These are phyloP conservation scores for Seriola rivoliana DNA, from an alignment of 2,113 vertebrate genomes.

Conservation along the genomic window DNA sequence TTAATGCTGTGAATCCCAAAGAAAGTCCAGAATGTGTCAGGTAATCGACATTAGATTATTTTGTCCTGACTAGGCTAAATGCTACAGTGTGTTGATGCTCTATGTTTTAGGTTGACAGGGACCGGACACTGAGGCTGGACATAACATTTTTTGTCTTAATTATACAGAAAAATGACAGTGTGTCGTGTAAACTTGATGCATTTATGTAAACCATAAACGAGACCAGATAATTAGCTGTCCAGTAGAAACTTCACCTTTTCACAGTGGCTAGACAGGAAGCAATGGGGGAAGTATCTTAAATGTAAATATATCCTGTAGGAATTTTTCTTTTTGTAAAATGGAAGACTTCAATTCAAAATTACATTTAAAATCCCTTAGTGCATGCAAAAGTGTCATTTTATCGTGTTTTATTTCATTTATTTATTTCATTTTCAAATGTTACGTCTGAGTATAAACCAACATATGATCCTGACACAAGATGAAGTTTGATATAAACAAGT, in stretches of 20 bases:
- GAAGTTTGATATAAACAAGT: background rate
- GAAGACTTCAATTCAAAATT: background rate
- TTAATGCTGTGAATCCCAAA: constrained; percentile 61
- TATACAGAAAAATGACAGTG: constrained; percentile 51
- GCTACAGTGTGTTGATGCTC: constrained; percentile 32
- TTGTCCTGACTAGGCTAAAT: constrained; percentile 54
- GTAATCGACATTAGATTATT: constrained; percentile 64
- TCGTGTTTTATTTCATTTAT: background rate
- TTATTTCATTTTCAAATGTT: background rate
- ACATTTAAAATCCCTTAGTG: background rate
- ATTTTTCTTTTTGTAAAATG: constrained; percentile 12
- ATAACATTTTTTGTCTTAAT: constrained; percentile 45
- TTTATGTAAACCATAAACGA: constrained; percentile 55
- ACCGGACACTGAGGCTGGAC: constrained; percentile 45
- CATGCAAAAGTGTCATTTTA: background rate
- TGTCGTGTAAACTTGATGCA: constrained; percentile 52
- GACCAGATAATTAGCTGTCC: constrained; percentile 72
- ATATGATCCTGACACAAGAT: background rate
- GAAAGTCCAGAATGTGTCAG: constrained; percentile 76
- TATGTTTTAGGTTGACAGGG: constrained; percentile 53
- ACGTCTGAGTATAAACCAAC: too few relatives aligned
- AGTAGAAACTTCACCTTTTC: constrained; percentile 36
- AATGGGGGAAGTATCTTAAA: constrained; percentile 18
- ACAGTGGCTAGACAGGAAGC: constrained; percentile 33
- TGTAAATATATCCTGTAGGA: background rate